A percentile compares a stretch with the other conserved stretches of the same genome.
Conservation (phyloP, 2,113 vertebrate genomes). For the Sitta europaea region DNA sequence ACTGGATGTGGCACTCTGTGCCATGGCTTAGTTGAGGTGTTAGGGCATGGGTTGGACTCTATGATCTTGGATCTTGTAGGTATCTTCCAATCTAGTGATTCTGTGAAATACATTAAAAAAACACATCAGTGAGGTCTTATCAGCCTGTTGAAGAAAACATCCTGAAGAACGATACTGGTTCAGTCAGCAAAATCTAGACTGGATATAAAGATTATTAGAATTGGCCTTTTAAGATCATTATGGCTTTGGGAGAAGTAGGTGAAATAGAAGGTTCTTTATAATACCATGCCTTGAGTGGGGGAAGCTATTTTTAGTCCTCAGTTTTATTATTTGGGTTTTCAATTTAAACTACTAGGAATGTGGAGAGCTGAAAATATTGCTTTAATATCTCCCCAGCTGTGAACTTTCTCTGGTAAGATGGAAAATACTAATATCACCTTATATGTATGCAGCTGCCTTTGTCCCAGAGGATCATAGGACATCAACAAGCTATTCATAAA, state of each 20-base stretch:
- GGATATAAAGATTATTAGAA: background rate
- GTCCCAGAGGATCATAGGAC: background rate
- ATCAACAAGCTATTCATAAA: slow-evolving; percentile 9
- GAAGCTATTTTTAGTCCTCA: slow-evolving; percentile 34
- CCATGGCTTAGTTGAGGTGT: background rate
- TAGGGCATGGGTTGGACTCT: background rate
- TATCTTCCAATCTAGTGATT: background rate
- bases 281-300: background rate
- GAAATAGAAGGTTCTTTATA: background rate
- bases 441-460: slow-evolving; percentile 28
- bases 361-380: slow-evolving; percentile 47
- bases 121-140: background rate
- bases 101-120: background rate
- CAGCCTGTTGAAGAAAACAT: background rate
- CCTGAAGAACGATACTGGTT: background rate
- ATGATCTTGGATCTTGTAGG: background rate
- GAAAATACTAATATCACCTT: slow-evolving; percentile 45
- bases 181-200: background rate
- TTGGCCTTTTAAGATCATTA: slow-evolving; percentile 2
- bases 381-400: slow-evolving; percentile 57
- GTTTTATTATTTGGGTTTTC: slow-evolving; percentile 25
- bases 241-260: background rate
- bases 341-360: slow-evolving; percentile 20
- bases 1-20: rapidly evolving
- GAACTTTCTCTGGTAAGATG: slow-evolving; percentile 32